phyloP scores from a whole-genome alignment of 2,888 invertebrate species.

The Sepiola atlantica region DNA sequence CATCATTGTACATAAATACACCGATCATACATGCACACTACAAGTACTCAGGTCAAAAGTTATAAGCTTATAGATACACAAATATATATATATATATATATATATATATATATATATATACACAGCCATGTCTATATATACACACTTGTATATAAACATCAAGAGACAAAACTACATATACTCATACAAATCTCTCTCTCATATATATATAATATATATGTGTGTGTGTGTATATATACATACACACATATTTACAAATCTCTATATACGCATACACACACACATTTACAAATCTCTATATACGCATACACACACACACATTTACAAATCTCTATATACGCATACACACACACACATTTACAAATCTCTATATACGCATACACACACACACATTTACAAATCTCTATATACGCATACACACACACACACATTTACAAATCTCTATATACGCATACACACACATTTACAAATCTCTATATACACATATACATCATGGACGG shows the following conservation, averaged over 20 bases:
- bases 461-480: neutral
- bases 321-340: too few relatives aligned
- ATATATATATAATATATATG: too few relatives aligned
- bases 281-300: too few relatives aligned
- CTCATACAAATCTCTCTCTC: too few relatives aligned
- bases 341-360: neutral
- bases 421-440: neutral
- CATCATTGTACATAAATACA: neutral
- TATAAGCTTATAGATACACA: neutral
- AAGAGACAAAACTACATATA: too few relatives aligned
- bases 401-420: too few relatives aligned
- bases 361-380: neutral
- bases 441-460: neutral
- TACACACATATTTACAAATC: too few relatives aligned
- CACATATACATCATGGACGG: neutral
- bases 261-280: too few relatives aligned
- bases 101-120: too few relatives aligned
- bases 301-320: neutral
- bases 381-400: neutral
- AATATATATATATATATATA: neutral
- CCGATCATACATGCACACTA: neutral
- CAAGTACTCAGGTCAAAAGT: neutral
- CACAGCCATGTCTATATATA: too few relatives aligned
- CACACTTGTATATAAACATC: too few relatives aligned
- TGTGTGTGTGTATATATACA: too few relatives aligned